Percentiles rank a stretch among this genome's conserved stretches.
These are phyloP conservation scores for Hexactinellida sp. DNA, from an alignment of 37 sponge, comb jelly and placozoan genomes.

Conservation along the genomic window DNA sequence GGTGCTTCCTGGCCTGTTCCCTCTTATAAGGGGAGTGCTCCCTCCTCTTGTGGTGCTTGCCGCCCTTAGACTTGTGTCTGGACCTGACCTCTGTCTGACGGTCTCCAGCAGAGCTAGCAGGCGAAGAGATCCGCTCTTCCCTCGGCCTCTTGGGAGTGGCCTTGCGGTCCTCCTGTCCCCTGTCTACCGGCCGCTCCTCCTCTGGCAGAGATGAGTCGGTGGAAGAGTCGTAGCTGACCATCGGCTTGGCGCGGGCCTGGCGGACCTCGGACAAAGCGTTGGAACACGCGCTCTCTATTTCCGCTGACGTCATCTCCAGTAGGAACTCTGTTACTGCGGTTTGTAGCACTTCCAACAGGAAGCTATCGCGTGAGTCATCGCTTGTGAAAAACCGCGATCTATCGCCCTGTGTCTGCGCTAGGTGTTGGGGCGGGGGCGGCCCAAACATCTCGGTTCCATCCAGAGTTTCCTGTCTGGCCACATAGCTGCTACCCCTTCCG, in stretches of 20 bases:
- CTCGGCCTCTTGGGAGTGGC: not conserved
- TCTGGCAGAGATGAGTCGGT: conserved; percentile 25
- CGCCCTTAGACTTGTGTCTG: not conserved
- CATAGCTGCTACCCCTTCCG: not conserved
- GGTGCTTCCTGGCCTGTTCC: not conserved
- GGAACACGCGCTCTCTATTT: not conserved
- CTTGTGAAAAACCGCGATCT: conserved; percentile 2
- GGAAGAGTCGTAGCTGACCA: conserved; percentile 16
- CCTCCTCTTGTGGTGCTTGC: not conserved
- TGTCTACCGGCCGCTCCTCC: conserved; percentile 32
- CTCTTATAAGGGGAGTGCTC: not conserved
- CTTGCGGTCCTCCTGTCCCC: not conserved
- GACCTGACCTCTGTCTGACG: not conserved
- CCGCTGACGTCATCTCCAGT: not conserved
- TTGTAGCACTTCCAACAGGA: not conserved
- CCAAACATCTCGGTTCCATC: not conserved
- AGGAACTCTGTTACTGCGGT: not conserved
- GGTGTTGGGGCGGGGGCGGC: not conserved
- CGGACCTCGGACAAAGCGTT: not conserved
- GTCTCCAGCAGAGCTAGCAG: not conserved
- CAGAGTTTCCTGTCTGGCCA: not conserved
- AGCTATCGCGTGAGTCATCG: not conserved
- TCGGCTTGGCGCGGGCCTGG: not conserved
- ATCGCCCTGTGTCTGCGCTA: not conserved
- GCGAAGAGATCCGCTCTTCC: not conserved